A percentile compares a stretch with the other conserved stretches of the same genome.
phyloP scores from a whole-genome alignment of 2,888 invertebrate species.

The Mythimna ferrago region DNA sequence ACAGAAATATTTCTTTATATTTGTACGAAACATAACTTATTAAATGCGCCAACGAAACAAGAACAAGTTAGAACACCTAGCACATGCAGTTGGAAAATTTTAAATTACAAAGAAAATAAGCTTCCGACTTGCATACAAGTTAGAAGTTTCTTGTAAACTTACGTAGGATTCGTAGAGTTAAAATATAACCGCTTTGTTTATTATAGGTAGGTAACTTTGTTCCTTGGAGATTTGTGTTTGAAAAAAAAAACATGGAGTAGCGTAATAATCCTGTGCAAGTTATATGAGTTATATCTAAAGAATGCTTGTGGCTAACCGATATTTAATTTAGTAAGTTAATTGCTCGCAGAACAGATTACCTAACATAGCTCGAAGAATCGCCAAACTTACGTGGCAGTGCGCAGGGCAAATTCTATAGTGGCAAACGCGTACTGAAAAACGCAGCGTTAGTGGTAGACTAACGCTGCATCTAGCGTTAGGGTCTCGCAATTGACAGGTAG shows the following conservation, averaged over 20 bases:
- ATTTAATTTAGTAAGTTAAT: too few species aligned
- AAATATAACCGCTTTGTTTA: constrained; percentile 74
- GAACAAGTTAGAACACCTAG: constrained; percentile 73
- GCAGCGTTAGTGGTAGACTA: too few species aligned
- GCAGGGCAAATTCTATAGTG: too few species aligned
- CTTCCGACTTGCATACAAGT: constrained; percentile 78
- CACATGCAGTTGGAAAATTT: constrained; percentile 81
- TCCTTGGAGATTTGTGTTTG: constrained; percentile 46
- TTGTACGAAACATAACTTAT: constrained; percentile 62
- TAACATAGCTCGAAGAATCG: too few species aligned
- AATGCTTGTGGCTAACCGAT: too few species aligned
- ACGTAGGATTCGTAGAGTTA: constrained; percentile 76
- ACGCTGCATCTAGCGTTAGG: too few species aligned
- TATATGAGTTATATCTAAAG: background rate
- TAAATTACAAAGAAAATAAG: constrained; percentile 86
- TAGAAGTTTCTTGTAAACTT: constrained; percentile 82
- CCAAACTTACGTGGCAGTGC: too few species aligned
- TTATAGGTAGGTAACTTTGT: constrained; percentile 40
- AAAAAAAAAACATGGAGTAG: constrained; percentile 25
- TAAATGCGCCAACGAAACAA: constrained; percentile 65
- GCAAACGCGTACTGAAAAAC: too few species aligned
- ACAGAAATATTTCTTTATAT: constrained; percentile 59
- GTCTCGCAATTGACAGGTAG: too few species aligned
- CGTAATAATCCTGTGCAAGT: constrained; percentile 4
- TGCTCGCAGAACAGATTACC: too few species aligned